Percentiles rank a stretch among this genome's conserved stretches.
Evolutionary conservation across 2,797 vertebrate species (phyloP).

Genomic region (Bradypodion ventrale): DNA sequence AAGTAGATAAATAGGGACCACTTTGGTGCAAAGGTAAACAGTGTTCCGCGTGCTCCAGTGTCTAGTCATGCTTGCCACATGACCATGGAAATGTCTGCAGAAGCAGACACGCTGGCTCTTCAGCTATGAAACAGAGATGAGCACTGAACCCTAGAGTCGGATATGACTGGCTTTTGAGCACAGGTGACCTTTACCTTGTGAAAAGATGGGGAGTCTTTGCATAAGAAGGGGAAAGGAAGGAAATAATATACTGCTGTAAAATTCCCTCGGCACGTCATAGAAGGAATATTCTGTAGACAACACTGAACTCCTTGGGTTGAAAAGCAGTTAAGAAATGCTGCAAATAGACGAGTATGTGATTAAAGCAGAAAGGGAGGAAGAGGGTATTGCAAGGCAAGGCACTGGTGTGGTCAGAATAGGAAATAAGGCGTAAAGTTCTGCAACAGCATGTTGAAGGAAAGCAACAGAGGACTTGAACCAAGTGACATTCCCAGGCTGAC

Average conservation of each 20-base stretch:
- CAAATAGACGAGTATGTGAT: background rate
- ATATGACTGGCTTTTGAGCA: too few species aligned
- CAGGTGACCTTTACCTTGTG: too few species aligned
- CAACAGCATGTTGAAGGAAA: background rate
- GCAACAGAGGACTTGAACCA: background rate
- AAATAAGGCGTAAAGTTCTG: background rate
- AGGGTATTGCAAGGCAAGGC: background rate
- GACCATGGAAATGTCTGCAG: too few species aligned
- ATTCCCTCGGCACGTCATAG: too few species aligned
- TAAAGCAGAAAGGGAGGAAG: background rate
- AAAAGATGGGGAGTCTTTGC: background rate
- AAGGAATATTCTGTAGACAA: background rate
- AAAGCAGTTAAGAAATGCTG: background rate
- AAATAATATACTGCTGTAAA: background rate
- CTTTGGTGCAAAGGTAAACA: too few species aligned
- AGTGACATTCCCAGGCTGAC: background rate
- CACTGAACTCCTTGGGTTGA: background rate
- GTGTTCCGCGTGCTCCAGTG: too few species aligned
- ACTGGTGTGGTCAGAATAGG: constrained; percentile 3
- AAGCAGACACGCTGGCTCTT: too few species aligned
- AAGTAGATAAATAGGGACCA: too few species aligned
- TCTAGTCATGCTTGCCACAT: too few species aligned
- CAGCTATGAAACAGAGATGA: too few species aligned
- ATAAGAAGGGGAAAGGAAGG: background rate
- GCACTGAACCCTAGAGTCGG: too few species aligned